These are phyloP conservation scores for Heptranchias perlo DNA, from an alignment of 2,113 vertebrate species.

Conservation along the genomic window DNA sequence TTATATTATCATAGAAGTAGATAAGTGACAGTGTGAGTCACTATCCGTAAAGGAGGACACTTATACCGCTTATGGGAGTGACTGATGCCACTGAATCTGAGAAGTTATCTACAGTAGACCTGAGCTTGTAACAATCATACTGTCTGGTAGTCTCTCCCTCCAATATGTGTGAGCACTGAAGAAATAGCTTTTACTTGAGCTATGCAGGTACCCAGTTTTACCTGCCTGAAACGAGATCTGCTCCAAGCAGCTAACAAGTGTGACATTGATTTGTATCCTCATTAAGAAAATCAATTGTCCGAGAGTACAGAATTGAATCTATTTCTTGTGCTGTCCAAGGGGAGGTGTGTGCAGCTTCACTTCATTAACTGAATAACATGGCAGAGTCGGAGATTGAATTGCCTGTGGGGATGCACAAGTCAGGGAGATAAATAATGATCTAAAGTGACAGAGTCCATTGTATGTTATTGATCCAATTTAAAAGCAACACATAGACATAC, in stretches of 20 bases:
- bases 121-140: not conserved
- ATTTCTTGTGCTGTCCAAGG: not conserved
- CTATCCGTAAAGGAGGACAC: not conserved
- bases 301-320: not conserved
- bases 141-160: not conserved
- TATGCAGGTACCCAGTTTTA: not conserved
- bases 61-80: not conserved
- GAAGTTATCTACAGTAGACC: not conserved
- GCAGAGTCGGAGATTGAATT: not conserved
- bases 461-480: not conserved
- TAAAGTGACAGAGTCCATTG: not conserved
- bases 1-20: not conserved
- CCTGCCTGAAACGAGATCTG: not conserved
- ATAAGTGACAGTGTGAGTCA: not conserved
- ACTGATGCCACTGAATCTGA: not conserved
- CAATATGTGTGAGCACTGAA: not conserved
- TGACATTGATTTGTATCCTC: not conserved
- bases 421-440: slow-evolving; percentile 20
- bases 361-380: slow-evolving; percentile 16
- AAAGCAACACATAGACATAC: not conserved
- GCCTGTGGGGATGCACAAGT: not conserved
- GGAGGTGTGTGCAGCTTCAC: not conserved
- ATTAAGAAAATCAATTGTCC: slow-evolving; percentile 29
- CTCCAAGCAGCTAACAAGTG: not conserved
- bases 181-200: not conserved